These are phyloP conservation scores for Pseudolaguvia tuberculata DNA, from an alignment of 2,113 vertebrate species.

Conservation along the genomic window DNA sequence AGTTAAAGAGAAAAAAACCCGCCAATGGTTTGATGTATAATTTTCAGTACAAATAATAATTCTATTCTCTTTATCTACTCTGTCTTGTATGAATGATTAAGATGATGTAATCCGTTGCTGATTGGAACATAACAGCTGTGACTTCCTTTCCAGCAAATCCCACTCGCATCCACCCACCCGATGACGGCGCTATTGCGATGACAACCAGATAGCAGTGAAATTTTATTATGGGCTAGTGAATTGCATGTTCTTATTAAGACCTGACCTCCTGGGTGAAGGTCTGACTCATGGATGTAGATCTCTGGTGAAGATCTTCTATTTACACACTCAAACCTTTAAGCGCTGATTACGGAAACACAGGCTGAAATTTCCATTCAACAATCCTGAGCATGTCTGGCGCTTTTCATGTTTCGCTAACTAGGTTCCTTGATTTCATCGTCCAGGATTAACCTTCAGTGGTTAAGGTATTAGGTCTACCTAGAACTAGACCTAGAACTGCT, in stretches of 20 bases:
- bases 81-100: neutral
- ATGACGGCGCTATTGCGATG: too few species aligned
- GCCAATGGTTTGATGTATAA: neutral
- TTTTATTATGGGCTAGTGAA: neutral
- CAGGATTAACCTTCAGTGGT: neutral
- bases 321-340: neutral
- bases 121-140: conserved; percentile 3
- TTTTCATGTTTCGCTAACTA: neutral
- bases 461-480: too few species aligned
- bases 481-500: too few species aligned
- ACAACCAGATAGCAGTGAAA: neutral
- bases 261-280: neutral
- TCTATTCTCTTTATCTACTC: conserved; percentile 1
- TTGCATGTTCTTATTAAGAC: neutral
- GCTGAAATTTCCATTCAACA: neutral
- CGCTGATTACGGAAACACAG: neutral
- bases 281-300: neutral
- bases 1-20: neutral
- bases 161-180: conserved; percentile 12
- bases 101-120: conserved; percentile 2
- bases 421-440: neutral
- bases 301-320: neutral
- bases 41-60: neutral
- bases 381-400: neutral
- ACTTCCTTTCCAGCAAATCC: conserved; percentile 9